Evolutionary conservation across 64 coral and sea anemone genomes (phyloP).

Genomic region (Montipora foliosa): DNA sequence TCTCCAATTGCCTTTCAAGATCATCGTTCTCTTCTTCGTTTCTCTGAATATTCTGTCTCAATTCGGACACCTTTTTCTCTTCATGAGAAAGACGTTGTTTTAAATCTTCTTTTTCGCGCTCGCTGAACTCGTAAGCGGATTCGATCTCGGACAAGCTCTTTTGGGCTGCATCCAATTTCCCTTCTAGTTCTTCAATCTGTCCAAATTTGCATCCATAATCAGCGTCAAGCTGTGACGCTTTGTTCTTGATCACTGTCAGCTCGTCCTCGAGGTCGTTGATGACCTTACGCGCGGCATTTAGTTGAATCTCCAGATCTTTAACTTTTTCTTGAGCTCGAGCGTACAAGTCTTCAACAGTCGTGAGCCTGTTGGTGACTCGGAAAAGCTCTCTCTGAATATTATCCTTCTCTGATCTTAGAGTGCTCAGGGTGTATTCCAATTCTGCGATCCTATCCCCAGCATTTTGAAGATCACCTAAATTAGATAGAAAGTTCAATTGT

Average conservation of each 20-base stretch:
- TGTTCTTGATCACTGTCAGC: slow-evolving; percentile 70
- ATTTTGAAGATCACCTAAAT: slow-evolving; percentile 43
- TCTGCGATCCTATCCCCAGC: slow-evolving; percentile 76
- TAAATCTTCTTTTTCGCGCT: slow-evolving; percentile 90
- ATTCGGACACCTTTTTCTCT: slow-evolving; percentile 83
- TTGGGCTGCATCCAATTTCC: slow-evolving; percentile 77
- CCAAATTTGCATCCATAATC: slow-evolving; percentile 69
- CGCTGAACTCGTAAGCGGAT: slow-evolving; percentile 76
- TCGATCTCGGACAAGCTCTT: slow-evolving; percentile 87
- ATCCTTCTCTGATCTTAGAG: slow-evolving; percentile 78
- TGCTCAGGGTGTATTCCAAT: slow-evolving; percentile 55
- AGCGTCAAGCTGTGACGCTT: slow-evolving; percentile 79
- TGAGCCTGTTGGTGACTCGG: slow-evolving; percentile 81
- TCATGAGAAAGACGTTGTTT: slow-evolving; percentile 88
- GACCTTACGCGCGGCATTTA: slow-evolving; percentile 69
- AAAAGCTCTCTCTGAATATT: slow-evolving; percentile 78
- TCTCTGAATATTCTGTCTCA: slow-evolving; percentile 80
- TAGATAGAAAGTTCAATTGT: not conserved
- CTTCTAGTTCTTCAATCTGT: slow-evolving; percentile 73
- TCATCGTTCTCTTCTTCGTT: slow-evolving; percentile 95
- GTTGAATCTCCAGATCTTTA: slow-evolving; percentile 76
- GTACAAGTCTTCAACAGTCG: slow-evolving; percentile 74
- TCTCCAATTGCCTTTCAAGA: slow-evolving; percentile 77
- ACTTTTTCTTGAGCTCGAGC: slow-evolving; percentile 89
- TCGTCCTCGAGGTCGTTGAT: slow-evolving; percentile 85